These are phyloP conservation scores for Trachelus iudaicus DNA, from an alignment of 2,888 invertebrate species.

Conservation along the genomic window DNA sequence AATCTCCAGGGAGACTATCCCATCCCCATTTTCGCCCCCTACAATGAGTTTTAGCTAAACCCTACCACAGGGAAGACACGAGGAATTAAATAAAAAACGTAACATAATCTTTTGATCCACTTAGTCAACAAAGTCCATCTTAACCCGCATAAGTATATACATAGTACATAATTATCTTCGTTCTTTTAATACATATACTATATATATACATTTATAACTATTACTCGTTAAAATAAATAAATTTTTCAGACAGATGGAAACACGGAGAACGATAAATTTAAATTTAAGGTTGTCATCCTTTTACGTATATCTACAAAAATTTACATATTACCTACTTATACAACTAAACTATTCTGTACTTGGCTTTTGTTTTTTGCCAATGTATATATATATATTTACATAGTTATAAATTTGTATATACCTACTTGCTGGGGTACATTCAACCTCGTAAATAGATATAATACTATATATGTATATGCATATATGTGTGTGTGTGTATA, in stretches of 20 bases:
- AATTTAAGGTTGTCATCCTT: neutral
- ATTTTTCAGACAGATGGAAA: no score
- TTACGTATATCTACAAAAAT: slow-evolving; percentile 21
- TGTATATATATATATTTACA: slow-evolving; percentile 19
- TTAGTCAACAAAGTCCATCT: no score
- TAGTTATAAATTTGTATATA: neutral
- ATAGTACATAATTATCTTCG: no score
- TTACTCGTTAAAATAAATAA: no score
- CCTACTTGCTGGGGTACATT: neutral
- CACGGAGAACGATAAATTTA: neutral
- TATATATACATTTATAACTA: no score
- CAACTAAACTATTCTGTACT: slow-evolving; percentile 36
- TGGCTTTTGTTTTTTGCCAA: neutral
- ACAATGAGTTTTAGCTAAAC: neutral
- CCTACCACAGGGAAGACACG: neutral
- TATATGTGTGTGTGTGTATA: no score
- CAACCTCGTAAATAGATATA: neutral
- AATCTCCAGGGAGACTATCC: neutral
- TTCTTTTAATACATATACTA: no score
- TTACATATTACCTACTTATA: slow-evolving; percentile 34
- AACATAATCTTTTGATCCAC: neutral
- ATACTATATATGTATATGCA: no score
- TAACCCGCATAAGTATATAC: no score
- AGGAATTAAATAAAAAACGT: neutral
- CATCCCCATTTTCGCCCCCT: neutral